Evolutionary conservation across 2,797 vertebrate genomes (phyloP).

Genomic region (Graptemys geographica): DNA sequence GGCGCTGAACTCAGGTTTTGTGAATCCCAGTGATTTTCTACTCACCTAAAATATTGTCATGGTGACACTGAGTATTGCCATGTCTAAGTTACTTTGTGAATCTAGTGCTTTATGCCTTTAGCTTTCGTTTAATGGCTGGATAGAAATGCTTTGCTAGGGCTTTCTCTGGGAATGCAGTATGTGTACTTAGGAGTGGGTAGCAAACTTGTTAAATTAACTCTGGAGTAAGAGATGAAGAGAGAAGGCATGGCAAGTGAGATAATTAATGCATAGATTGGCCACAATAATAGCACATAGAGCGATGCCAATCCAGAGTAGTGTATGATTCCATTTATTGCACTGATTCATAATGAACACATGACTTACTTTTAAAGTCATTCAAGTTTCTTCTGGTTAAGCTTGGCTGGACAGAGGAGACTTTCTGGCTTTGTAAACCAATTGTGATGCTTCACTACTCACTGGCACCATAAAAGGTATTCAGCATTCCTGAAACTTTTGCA

Average conservation of each 20-base stretch:
- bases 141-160: neutral
- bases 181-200: neutral
- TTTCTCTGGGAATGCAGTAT: neutral
- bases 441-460: neutral
- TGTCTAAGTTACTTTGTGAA: no score
- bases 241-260: neutral
- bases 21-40: no score
- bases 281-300: neutral
- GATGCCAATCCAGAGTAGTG: neutral
- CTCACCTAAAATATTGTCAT: no score
- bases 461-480: neutral
- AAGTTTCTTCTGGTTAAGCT: neutral
- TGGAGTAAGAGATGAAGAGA: slow-evolving; percentile 3
- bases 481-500: neutral
- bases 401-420: neutral
- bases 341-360: neutral
- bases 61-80: no score
- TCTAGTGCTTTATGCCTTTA: neutral
- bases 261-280: neutral
- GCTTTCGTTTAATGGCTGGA: neutral
- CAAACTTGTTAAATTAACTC: neutral
- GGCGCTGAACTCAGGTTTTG: no score
- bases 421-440: neutral
- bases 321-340: neutral
- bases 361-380: slow-evolving; percentile 39